Evolutionary conservation across 2,888 invertebrate genomes (phyloP), one percentile per base, ranked within the genome.

Genomic region (Parochlus steinenii): DNA sequence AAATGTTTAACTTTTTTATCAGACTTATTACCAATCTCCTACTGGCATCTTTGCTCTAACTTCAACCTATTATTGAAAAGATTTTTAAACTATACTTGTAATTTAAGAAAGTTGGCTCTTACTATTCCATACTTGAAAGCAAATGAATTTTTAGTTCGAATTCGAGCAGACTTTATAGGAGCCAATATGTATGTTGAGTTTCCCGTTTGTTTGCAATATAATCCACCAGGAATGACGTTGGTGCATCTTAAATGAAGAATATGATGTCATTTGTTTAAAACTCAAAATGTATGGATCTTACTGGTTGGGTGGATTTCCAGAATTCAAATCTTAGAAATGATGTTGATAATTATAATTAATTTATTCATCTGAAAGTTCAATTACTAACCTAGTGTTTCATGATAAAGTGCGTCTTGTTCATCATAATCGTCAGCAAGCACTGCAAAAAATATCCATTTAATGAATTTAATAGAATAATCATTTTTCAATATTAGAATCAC

Each of bases 21-120:
- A 16, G 45, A 51, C 49, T 52, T 71, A 70, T 5, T 76, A 49
- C 77, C 77, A 77, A 52, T 78, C 77, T 12, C 78, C 79, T 22
- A 65, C 60, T 3, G 79, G 76, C 60, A 74, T 57, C 51, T 71
- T 73, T 2, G 76, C 77, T 34, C 69, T 58, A 6, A 73, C 64
- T 51, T 73, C 72, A 14, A n/a, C n/a, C n/a, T n/a, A n/a, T n/a
- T n/a, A n/a, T n/a, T n/a, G n/a, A n/a, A n/a, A n/a, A n/a, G n/a
- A n/a, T n/a, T n/a, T n/a, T n/a, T n/a, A n/a, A n/a, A n/a, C n/a
- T n/a, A n/a, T n/a, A n/a, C n/a, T n/a, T n/a, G n/a, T n/a, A n/a
- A n/a, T n/a, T n/a, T n/a, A n/a, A n/a, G n/a, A n/a, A n/a, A n/a
- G n/a, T n/a, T n/a, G n/a, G n/a, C n/a, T n/a, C n/a, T n/a, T n/a